A percentile compares a stretch with the other conserved stretches of the same genome.
These are phyloP conservation scores for Neoaliturus tenellus DNA, from an alignment of 2,888 invertebrate species.

Conservation along the genomic window DNA sequence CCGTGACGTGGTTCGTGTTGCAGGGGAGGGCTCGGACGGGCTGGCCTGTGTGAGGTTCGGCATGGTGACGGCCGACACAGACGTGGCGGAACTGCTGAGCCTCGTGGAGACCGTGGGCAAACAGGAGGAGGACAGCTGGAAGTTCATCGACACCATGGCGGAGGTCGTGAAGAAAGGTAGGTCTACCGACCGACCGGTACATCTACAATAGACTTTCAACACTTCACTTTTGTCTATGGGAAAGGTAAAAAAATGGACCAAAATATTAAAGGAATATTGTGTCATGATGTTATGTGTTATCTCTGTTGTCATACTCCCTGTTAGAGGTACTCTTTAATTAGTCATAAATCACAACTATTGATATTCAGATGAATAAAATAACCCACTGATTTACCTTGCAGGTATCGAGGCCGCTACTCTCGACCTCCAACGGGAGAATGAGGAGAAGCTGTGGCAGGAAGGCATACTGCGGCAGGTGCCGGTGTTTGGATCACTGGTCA, in stretches of 20 bases:
- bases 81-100: constrained; percentile 92
- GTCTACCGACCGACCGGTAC: too few relatives aligned
- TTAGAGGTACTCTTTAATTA: too few relatives aligned
- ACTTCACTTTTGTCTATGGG: too few relatives aligned
- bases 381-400: constrained; percentile 70
- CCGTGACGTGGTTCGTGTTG: background rate
- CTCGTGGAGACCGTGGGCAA: constrained; percentile 92
- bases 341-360: too few relatives aligned
- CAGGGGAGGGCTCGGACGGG: constrained; percentile 83
- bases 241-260: too few relatives aligned
- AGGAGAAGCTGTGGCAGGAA: constrained; percentile 94
- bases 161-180: constrained; percentile 93
- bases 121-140: constrained; percentile 95
- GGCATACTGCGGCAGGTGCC: constrained; percentile 96
- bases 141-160: constrained; percentile 95
- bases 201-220: too few relatives aligned
- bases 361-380: background rate
- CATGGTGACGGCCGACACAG: constrained; percentile 97
- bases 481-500: constrained; percentile 92
- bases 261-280: too few relatives aligned
- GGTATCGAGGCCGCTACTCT: constrained; percentile 96
- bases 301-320: too few relatives aligned
- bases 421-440: constrained; percentile 93
- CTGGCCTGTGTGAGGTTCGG: constrained; percentile 95
- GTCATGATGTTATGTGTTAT: too few relatives aligned